Evolutionary conservation across 2,797 vertebrate genomes (phyloP).

Genomic region (Acestrorhynchus altus): DNA sequence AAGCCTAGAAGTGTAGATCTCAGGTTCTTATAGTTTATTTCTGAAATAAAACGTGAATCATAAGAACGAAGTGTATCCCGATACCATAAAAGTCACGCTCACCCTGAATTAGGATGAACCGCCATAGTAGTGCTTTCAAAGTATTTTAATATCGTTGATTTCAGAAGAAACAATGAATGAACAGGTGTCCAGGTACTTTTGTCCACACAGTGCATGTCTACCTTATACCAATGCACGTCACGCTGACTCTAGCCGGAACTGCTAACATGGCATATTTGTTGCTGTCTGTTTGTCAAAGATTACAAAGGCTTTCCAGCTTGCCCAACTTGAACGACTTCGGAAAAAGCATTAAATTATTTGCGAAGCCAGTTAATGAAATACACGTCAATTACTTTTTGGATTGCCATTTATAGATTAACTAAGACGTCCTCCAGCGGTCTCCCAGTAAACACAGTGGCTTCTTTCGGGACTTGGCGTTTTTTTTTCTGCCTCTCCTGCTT

Average conservation of each 20-base stretch:
- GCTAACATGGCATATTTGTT: background rate
- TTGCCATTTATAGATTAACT: constrained; percentile 23
- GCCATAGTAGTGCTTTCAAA: too few species aligned
- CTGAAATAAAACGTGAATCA: too few species aligned
- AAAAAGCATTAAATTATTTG: constrained; percentile 24
- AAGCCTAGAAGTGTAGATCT: too few species aligned
- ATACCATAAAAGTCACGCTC: too few species aligned
- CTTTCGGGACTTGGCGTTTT: constrained; percentile 10
- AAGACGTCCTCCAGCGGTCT: constrained; percentile 10
- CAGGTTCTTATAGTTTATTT: too few species aligned
- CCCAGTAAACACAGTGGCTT: background rate
- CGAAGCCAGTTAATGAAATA: constrained; percentile 29
- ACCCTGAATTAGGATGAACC: too few species aligned
- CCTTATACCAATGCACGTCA: background rate
- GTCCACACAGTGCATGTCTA: too few species aligned
- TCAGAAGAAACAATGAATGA: too few species aligned
- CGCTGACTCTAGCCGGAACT: background rate
- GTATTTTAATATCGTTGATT: too few species aligned
- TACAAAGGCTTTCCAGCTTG: background rate
- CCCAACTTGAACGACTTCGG: background rate
- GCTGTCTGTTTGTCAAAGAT: constrained; percentile 13
- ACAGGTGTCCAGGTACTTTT: too few species aligned
- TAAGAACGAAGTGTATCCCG: too few species aligned
- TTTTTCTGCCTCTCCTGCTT: background rate
- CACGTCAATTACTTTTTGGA: constrained; percentile 25